These are phyloP conservation scores for Ceyx melanurus DNA, from an alignment of 2,113 vertebrate species.

Conservation along the genomic window DNA sequence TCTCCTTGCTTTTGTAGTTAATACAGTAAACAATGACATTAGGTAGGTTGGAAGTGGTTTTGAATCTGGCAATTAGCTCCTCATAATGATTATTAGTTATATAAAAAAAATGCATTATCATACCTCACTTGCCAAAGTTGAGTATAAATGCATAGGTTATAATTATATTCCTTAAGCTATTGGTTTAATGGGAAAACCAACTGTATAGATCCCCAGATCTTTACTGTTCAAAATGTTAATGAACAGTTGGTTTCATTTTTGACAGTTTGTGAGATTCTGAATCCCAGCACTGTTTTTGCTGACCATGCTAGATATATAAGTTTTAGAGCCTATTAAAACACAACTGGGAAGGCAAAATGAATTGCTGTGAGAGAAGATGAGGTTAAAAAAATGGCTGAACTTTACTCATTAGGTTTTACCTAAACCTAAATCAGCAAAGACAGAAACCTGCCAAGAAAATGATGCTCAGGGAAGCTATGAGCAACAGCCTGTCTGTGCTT, in stretches of 20 bases:
- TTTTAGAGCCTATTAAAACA: conserved; percentile 14
- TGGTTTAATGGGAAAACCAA: not conserved
- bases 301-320: not conserved
- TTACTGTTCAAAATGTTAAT: not conserved
- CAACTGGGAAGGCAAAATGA: not conserved
- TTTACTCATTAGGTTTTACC: not conserved
- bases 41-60: not conserved
- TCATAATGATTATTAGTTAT: not conserved
- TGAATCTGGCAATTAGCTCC: not conserved
- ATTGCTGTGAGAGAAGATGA: not conserved
- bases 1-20: not conserved
- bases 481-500: not conserved
- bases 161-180: not conserved
- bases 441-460: not conserved
- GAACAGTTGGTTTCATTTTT: not conserved
- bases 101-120: not conserved
- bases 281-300: conserved; percentile 2
- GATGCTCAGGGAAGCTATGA: not conserved
- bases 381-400: not conserved
- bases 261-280: not conserved
- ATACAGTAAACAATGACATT: conserved; percentile 9
- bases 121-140: not conserved
- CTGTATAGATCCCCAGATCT: not conserved
- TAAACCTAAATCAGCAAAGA: not conserved
- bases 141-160: not conserved